phyloP scores from a whole-genome alignment of 2,888 invertebrate genomes.

The Antheraea assamensis region DNA sequence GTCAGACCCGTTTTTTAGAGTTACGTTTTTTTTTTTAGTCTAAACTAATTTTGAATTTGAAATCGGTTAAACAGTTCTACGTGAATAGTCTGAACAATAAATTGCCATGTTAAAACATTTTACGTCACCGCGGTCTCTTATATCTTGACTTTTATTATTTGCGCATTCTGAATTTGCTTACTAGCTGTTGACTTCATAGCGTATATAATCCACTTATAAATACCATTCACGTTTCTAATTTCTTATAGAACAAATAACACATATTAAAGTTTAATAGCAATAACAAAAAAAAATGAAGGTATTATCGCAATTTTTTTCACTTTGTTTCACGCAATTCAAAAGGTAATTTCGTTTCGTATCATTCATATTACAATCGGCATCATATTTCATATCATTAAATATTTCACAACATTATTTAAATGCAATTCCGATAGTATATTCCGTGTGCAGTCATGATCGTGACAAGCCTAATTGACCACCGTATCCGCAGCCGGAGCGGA shows the following conservation, averaged over 20 bases:
- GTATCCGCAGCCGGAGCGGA: constrained; percentile 45
- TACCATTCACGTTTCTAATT: neutral
- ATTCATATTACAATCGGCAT: neutral
- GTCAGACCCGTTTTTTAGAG: constrained; percentile 8
- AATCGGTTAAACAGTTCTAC: neutral
- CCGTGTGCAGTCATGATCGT: constrained; percentile 46
- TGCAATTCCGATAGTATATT: constrained; percentile 30
- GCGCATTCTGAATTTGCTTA: neutral
- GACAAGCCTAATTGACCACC: constrained; percentile 59
- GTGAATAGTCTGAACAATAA: constrained; percentile 12
- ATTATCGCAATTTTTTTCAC: too few relatives aligned
- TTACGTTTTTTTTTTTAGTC: constrained; percentile 14
- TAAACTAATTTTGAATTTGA: constrained; percentile 15
- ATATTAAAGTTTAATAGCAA: neutral
- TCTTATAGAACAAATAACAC: neutral
- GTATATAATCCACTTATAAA: neutral
- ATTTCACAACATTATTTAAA: constrained; percentile 15
- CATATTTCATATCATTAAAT: constrained; percentile 3
- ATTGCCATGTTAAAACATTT: constrained; percentile 5
- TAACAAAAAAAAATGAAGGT: neutral
- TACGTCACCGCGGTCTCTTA: constrained; percentile 2
- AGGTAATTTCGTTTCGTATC: neutral
- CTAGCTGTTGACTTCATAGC: neutral
- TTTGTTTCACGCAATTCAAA: neutral
- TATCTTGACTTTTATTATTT: neutral